These are phyloP conservation scores for Achatina immaculata DNA, from an alignment of 1,140 invertebrate species.

Conservation along the genomic window DNA sequence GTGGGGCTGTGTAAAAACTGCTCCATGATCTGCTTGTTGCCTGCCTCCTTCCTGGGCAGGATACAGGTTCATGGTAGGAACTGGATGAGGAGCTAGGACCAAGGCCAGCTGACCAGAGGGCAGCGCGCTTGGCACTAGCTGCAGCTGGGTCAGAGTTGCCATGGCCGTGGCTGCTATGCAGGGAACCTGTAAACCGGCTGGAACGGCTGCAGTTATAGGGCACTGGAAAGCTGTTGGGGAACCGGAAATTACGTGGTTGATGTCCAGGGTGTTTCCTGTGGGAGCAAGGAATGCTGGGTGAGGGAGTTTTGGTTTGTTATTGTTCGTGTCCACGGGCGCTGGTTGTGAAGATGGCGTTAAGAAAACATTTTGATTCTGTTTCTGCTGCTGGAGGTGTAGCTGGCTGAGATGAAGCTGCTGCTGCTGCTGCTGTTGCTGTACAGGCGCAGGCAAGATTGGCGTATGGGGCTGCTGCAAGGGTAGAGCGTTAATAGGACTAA, in stretches of 20 bases:
- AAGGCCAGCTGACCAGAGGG: conserved; percentile 20
- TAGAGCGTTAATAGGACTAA: conserved; percentile 43
- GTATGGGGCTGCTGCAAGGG: conserved; percentile 9
- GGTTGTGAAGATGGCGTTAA: neutral
- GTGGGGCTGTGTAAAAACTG: neutral
- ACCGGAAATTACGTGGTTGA: neutral
- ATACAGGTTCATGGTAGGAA: conserved; percentile 7
- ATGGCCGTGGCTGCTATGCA: conserved; percentile 4
- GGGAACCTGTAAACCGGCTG: conserved; percentile 6
- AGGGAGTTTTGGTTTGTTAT: neutral
- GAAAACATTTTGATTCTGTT: conserved; percentile 19
- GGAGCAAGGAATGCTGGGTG: no score
- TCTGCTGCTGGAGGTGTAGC: conserved; percentile 27
- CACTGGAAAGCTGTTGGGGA: conserved; percentile 29
- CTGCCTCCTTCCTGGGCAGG: neutral
- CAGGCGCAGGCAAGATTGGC: conserved; percentile 27
- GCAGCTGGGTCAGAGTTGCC: conserved; percentile 8
- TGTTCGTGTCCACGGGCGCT: conserved; percentile 9
- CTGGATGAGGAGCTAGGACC: conserved; percentile 7
- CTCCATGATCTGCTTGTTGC: neutral
- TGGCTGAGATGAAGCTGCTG: conserved; percentile 9
- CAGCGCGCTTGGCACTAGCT: conserved; percentile 13
- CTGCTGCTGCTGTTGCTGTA: conserved; percentile 27
- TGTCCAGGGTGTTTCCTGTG: neutral
- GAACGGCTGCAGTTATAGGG: neutral